phyloP scores from a whole-genome alignment of 2,113 vertebrate species.

The Collichthys lucidus region DNA sequence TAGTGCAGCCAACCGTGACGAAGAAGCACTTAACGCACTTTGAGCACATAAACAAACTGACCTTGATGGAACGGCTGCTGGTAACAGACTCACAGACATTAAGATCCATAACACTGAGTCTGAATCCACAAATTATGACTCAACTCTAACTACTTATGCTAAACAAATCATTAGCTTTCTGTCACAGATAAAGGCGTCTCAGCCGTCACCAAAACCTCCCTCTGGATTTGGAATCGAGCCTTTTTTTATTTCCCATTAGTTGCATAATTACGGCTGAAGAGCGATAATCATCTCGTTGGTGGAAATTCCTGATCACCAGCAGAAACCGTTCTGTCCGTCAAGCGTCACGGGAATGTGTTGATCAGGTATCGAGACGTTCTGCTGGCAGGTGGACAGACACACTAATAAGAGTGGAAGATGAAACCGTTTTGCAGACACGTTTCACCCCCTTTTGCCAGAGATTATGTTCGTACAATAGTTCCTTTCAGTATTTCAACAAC shows the following conservation, averaged over 20 bases:
- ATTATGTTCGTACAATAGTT: neutral
- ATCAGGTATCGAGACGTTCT: neutral
- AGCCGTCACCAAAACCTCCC: constrained; percentile 6
- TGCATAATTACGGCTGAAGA: neutral
- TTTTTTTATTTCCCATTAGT: neutral
- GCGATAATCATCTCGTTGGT: neutral
- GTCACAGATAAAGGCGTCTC: neutral
- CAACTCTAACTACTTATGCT: neutral
- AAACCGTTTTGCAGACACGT: constrained; percentile 1
- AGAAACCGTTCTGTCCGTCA: neutral
- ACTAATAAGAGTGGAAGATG: neutral
- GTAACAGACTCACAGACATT: neutral
- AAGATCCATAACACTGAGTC: neutral
- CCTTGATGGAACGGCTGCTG: neutral
- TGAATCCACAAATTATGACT: constrained; percentile 3
- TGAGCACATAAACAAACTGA: neutral
- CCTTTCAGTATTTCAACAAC: neutral
- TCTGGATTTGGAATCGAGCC: neutral
- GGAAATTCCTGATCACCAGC: neutral
- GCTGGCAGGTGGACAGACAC: constrained; percentile 3
- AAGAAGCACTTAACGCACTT: neutral
- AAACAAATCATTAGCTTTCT: constrained; percentile 21
- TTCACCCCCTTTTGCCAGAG: neutral
- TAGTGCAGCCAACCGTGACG: neutral
- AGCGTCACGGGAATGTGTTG: neutral